Evolutionary conservation across 2,888 invertebrate species (phyloP), one percentile per base, ranked within the genome.

Genomic region (Thymelicus lineola): DNA sequence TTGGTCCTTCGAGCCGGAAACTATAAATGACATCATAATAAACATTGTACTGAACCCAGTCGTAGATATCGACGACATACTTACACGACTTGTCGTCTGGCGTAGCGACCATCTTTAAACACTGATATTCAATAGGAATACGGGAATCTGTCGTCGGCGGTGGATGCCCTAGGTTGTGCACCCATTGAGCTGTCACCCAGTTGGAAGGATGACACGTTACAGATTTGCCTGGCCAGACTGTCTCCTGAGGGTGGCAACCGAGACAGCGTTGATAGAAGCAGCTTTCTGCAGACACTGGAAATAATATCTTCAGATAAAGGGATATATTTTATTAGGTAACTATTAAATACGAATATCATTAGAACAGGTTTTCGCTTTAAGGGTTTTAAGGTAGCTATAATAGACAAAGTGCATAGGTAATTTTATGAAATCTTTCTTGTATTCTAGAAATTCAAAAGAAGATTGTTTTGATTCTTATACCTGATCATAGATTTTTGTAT

Each of bases 1-100:
- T 20, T 53, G 53, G 53, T 53, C 20, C 53, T 20, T 53, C 53
- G 53, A 53, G 53, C 53, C 57, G 57, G 57, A 57, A 57, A 58
- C 58, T 17, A 48, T 66, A 58, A 66, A 46, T 66, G 58, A 66
- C 66, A 66, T 62, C 57, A 57, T 57, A 63, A 59, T 69, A 69
- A 55, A 57, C 50, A 66, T n/a, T 60, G 42, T 60, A 36, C 6
- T 12, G 60, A 42, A 48, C 10, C n/a, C 17, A 38, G 12, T 46
- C 38, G 9, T 20, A 36, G 62, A 62, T 60, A 57, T 62, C 60
- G n/a, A 14, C 38, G 53, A 46, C 17, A 45, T 64, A 82, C 89
- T 87, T 78, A 93, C 93, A 88, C 70, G 90, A 82, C 68, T 89
- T 90, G 72, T 93, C 89, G 82, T 93, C 91, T 0, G 93, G 93